These are phyloP conservation scores for Pelecanoides urinatrix DNA, from an alignment of 2,113 vertebrate species.

Conservation along the genomic window DNA sequence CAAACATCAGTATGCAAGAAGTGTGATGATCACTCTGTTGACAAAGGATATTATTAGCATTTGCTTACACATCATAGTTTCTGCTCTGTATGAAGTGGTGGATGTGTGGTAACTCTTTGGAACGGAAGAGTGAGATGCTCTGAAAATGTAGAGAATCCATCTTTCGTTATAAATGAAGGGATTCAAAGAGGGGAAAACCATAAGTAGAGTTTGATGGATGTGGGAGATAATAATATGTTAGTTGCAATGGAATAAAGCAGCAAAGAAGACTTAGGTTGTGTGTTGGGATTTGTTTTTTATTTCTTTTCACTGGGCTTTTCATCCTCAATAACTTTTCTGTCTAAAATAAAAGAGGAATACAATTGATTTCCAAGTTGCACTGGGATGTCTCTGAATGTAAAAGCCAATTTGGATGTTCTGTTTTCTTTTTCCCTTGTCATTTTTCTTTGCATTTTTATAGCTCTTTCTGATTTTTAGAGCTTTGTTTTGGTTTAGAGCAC, in stretches of 20 bases:
- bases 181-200: background rate
- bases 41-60: conserved; percentile 18
- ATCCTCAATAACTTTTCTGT: background rate
- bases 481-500: background rate
- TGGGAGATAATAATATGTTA: background rate
- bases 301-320: background rate
- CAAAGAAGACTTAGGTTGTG: background rate
- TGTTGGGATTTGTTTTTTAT: background rate
- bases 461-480: background rate
- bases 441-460: background rate
- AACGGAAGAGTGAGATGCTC: background rate
- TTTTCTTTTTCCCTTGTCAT: background rate
- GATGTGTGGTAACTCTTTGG: background rate
- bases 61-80: conserved; percentile 22
- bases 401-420: background rate
- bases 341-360: background rate
- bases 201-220: background rate
- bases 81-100: background rate
- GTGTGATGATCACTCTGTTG: background rate
- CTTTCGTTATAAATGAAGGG: background rate
- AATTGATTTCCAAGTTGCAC: background rate
- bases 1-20: background rate
- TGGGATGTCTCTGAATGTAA: background rate
- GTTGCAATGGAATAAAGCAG: background rate
- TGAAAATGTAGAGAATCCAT: background rate